Conservation (phyloP, 1,140 invertebrate genomes). For the Zaprionus kolodkinae region DNA sequence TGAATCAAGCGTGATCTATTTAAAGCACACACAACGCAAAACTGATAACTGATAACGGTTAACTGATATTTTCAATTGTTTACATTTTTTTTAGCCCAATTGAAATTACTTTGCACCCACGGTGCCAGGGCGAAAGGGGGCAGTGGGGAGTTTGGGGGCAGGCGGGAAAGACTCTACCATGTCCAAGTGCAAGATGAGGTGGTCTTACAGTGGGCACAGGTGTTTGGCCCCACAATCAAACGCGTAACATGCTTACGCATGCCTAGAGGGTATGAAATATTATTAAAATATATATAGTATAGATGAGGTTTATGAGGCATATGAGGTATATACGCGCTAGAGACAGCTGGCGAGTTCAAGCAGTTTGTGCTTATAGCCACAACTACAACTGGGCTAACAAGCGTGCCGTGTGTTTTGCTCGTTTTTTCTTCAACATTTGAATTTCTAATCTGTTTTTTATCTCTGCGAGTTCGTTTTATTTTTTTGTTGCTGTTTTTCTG, state of each 20-base stretch:
- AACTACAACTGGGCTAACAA: conserved; percentile 36
- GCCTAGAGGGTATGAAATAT: neutral
- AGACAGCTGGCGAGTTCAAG: conserved; percentile 7
- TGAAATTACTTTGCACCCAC: conserved; percentile 69
- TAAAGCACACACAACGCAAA: conserved; percentile 47
- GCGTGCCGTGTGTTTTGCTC: conserved; percentile 41
- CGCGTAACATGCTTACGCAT: neutral
- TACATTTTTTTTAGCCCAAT: neutral
- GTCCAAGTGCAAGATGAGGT: conserved; percentile 45
- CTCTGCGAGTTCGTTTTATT: conserved; percentile 40
- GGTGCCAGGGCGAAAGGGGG: conserved; percentile 11
- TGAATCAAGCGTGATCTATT: conserved; percentile 59
- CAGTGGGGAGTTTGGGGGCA: neutral
- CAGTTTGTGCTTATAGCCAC: conserved; percentile 27
- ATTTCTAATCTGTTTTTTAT: conserved; percentile 82
- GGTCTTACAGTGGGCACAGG: conserved; percentile 41
- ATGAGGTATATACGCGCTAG: conserved; percentile 4
- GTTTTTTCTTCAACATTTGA: conserved; percentile 62
- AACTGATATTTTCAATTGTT: neutral
- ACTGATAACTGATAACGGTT: conserved; percentile 61
- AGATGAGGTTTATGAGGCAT: too few relatives aligned
- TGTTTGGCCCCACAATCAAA: conserved; percentile 31
- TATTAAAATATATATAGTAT: neutral
- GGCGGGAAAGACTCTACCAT: neutral
- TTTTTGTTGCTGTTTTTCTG: conserved; percentile 23